Evolutionary conservation across 2,113 vertebrate genomes (phyloP).

Genomic region (Passer montanus): DNA sequence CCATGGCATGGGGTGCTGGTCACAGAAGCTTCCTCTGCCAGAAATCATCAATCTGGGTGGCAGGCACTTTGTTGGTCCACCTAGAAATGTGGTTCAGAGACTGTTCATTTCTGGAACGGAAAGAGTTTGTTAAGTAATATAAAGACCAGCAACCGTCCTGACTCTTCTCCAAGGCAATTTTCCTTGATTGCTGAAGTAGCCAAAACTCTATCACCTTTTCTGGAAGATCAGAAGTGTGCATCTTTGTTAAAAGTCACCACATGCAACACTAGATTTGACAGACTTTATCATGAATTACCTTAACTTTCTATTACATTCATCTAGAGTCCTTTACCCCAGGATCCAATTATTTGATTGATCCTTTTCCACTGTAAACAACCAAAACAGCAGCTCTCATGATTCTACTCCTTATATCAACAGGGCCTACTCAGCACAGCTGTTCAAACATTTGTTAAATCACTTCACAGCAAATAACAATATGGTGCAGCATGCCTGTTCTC

Average conservation of each 20-base stretch:
- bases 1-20: not conserved
- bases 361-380: not conserved
- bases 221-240: not conserved
- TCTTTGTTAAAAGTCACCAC: not conserved
- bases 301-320: not conserved
- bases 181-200: not conserved
- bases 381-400: not conserved
- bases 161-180: not conserved
- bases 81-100: not conserved
- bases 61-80: not conserved
- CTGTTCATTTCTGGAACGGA: not conserved
- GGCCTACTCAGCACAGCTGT: slow-evolving; percentile 38
- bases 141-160: not conserved
- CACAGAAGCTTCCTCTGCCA: not conserved
- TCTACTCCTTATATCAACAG: not conserved
- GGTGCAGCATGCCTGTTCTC: not conserved
- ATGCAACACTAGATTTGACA: not conserved
- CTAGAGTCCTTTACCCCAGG: not conserved
- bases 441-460: slow-evolving; percentile 70
- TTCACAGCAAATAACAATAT: slow-evolving; percentile 51
- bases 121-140: not conserved
- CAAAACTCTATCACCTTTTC: not conserved
- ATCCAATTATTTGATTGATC: not conserved
- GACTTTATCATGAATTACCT: not conserved
- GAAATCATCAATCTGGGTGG: not conserved